Evolutionary conservation across 2,888 invertebrate species (phyloP), one percentile per base, ranked within the genome.

Genomic region (Tiliacea aurago): DNA sequence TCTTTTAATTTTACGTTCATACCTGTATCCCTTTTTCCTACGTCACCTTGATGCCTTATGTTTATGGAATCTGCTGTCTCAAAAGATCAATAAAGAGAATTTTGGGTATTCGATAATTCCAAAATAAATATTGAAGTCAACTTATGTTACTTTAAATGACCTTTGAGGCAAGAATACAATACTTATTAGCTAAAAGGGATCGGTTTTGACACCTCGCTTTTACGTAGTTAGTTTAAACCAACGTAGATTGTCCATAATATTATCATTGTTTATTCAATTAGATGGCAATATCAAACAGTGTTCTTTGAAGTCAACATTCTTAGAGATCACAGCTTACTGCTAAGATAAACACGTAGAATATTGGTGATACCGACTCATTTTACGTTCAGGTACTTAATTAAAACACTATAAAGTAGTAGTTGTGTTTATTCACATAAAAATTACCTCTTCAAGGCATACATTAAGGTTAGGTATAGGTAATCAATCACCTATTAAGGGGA

Each of bases 181-280:
- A 18, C 9, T 3, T 73, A 49, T 73, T 58, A n/a, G 37, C 72
- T 6, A 61, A 64, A 69, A 70, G 66, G 71, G 49, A 66, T 28
- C 53, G 68, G 53, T 33, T 33, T 53, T 53, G 13, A 53, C 53
- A 56, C 56, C 33, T 56, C 28, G 55, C 3, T 28, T 33, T 33
- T 56, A 33, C 28, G 18, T 33, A 33, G 56, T 59, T 47, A 53
- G 13, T 70, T 59, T 18, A 49, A 58, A 67, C 58, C 58, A 47
- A 47, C 55, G n/a, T 51, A 66, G 64, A 23, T 43, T 74, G 33
- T 37, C 55, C 20, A 41, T 76, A 41, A 23, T 73, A 23, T 33
- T 73, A 23, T 51, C 43, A 33, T 59, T 79, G 70, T 84, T 76
- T 79, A 58, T 65, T 58, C 63, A 74, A 79, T 83, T 69, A 81